Evolutionary conservation across 1,140 invertebrate species (phyloP).

Genomic region (Sycophila sp.): DNA sequence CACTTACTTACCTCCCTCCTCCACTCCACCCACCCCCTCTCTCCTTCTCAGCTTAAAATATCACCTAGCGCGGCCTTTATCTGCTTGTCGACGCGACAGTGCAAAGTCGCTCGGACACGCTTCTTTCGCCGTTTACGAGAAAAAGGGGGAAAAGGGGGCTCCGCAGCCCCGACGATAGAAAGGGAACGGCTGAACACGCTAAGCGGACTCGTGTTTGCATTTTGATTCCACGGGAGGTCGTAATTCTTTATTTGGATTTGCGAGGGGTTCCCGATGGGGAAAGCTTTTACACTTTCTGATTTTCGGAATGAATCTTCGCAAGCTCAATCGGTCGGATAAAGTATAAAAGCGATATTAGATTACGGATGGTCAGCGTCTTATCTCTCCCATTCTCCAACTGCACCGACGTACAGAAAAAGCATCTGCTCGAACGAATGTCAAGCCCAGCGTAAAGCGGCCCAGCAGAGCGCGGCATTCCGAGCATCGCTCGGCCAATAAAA

Average conservation of each 20-base stretch:
- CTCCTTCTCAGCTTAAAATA: constrained; percentile 59
- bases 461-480: too few relatives aligned
- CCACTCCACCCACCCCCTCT: constrained; percentile 42
- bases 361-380: not conserved
- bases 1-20: constrained; percentile 60
- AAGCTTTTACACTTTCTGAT: too few relatives aligned
- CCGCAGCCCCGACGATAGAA: not conserved
- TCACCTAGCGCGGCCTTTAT: constrained; percentile 47
- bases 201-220: constrained; percentile 19
- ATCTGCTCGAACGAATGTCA: too few relatives aligned
- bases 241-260: constrained; percentile 25
- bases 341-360: not conserved
- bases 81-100: constrained; percentile 26
- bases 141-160: not conserved
- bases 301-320: too few relatives aligned
- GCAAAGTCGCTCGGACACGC: not conserved
- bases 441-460: too few relatives aligned
- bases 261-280: not conserved
- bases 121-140: constrained; percentile 9
- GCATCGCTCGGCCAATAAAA: too few relatives aligned
- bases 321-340: too few relatives aligned
- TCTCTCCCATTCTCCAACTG: too few relatives aligned
- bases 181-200: too few relatives aligned
- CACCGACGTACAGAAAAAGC: too few relatives aligned
- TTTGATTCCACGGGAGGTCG: not conserved